Evolutionary conservation across 2,797 vertebrate genomes (phyloP).

Genomic region (Amphiprion clarkii): DNA sequence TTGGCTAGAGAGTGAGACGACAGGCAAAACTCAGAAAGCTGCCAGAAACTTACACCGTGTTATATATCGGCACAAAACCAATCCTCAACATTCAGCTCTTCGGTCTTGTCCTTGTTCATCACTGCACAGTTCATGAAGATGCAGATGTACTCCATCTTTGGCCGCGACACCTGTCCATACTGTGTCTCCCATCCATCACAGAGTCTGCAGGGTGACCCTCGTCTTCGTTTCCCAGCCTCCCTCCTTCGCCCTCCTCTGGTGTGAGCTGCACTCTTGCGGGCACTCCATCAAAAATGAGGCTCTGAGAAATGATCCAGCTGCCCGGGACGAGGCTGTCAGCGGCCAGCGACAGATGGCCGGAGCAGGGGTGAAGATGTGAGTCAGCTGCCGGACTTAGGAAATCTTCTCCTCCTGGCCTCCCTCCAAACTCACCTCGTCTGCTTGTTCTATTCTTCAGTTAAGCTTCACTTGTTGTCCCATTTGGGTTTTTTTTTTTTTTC

Average conservation of each 20-base stretch:
- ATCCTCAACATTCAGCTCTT: slow-evolving; percentile 32
- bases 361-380: slow-evolving; percentile 47
- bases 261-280: slow-evolving; percentile 5
- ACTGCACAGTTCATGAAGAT: neutral
- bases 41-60: slow-evolving; percentile 40
- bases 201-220: slow-evolving; percentile 56
- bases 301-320: slow-evolving; percentile 58
- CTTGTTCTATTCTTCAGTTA: slow-evolving; percentile 31
- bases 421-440: slow-evolving; percentile 35
- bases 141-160: slow-evolving; percentile 53
- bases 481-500: slow-evolving; percentile 16
- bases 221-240: slow-evolving; percentile 35
- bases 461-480: slow-evolving; percentile 60
- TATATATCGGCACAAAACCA: slow-evolving; percentile 14
- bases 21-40: slow-evolving; percentile 36
- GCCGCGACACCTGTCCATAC: slow-evolving; percentile 34
- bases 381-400: slow-evolving; percentile 52
- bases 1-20: slow-evolving; percentile 35
- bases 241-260: slow-evolving; percentile 33
- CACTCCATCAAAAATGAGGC: slow-evolving; percentile 68
- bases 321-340: slow-evolving; percentile 36
- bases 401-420: slow-evolving; percentile 21
- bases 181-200: slow-evolving; percentile 29
- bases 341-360: slow-evolving; percentile 65
- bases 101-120: slow-evolving; percentile 15